Conservation (phyloP, 2,113 vertebrate genomes). For the Lepus europaeus region DNA sequence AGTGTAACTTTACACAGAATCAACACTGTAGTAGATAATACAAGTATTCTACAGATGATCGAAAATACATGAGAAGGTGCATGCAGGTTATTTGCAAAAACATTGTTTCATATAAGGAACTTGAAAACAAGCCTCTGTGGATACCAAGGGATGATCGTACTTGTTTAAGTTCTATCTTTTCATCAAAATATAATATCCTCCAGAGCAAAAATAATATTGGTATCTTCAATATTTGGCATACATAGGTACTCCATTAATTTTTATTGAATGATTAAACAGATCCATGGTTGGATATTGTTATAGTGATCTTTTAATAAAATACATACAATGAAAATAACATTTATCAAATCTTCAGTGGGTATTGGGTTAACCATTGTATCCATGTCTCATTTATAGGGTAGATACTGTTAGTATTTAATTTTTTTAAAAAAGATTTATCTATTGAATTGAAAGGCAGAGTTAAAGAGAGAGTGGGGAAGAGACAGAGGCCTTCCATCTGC, state of each 20-base stretch:
- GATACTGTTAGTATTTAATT: no score
- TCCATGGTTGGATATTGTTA: background rate
- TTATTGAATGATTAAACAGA: background rate
- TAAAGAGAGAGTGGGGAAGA: no score
- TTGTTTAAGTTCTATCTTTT: background rate
- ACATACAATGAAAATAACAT: background rate
- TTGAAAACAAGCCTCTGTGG: background rate
- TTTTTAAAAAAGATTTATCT: no score
- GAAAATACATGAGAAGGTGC: background rate
- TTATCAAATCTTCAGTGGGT: background rate
- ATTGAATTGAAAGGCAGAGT: no score
- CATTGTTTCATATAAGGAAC: background rate
- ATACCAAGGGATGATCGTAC: background rate
- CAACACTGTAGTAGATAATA: background rate
- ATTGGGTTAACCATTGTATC: background rate
- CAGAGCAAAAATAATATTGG: background rate
- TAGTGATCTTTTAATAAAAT: slow-evolving; percentile 5
- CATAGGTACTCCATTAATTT: background rate
- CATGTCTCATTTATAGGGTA: background rate
- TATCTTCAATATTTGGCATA: background rate
- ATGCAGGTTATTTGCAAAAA: background rate
- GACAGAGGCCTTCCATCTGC: no score
- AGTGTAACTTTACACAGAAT: background rate
- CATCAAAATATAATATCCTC: slow-evolving; percentile 25
- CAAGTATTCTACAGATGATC: background rate